phyloP scores from a whole-genome alignment of 2,797 vertebrate genomes.

The Knipowitschia caucasica region DNA sequence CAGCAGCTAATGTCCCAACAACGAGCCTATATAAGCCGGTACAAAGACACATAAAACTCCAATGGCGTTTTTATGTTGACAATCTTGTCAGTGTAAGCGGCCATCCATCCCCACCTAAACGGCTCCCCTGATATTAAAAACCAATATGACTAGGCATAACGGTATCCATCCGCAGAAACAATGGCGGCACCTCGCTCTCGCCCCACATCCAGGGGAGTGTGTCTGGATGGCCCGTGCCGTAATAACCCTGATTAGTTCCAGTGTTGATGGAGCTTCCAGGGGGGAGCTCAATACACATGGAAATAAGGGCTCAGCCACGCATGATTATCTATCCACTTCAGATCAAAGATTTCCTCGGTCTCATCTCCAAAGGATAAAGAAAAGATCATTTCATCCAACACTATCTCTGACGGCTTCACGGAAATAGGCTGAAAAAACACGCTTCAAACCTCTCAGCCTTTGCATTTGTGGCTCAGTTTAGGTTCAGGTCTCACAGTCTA shows the following conservation, averaged over 20 bases:
- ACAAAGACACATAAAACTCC: not conserved
- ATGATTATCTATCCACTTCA: constrained; percentile 72
- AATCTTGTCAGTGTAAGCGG: not conserved
- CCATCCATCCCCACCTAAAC: constrained; percentile 6
- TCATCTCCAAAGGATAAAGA: constrained; percentile 58
- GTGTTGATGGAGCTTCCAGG: constrained; percentile 61
- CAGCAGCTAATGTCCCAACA: not conserved
- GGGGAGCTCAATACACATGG: constrained; percentile 65
- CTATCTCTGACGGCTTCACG: constrained; percentile 36
- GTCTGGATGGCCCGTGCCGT: constrained; percentile 43
- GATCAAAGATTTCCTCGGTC: constrained; percentile 64
- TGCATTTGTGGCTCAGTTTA: constrained; percentile 16
- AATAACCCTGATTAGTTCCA: constrained; percentile 70
- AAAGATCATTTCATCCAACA: constrained; percentile 39
- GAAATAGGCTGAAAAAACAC: constrained; percentile 8
- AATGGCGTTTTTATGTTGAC: constrained; percentile 3
- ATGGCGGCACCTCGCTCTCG: constrained; percentile 15
- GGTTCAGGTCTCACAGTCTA: too few relatives aligned
- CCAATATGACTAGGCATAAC: constrained; percentile 9
- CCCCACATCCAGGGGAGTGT: constrained; percentile 59
- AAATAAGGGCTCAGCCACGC: constrained; percentile 69
- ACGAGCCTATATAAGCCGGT: not conserved
- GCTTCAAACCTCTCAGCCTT: constrained; percentile 12
- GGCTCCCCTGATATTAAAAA: constrained; percentile 9
- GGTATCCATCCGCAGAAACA: constrained; percentile 9